Conservation (phyloP, 2,113 vertebrate species). For the Candoia aspera region DNA sequence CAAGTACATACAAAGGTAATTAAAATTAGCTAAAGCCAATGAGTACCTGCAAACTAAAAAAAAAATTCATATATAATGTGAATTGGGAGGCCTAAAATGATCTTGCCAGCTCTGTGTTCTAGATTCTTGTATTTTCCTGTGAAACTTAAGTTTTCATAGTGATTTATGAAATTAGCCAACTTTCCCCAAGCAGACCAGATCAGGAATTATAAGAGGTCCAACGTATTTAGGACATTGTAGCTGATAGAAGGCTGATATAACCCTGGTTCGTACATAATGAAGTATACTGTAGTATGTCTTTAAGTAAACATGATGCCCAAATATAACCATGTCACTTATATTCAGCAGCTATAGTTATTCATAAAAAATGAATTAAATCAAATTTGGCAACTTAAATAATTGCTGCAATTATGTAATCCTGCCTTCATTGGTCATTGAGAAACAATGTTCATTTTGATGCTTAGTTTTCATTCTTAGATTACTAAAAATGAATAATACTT, state of each 20-base stretch:
- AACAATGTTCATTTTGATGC: not conserved
- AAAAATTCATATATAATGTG: not conserved
- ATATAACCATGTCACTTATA: not conserved
- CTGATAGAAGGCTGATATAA: not conserved
- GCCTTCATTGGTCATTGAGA: not conserved
- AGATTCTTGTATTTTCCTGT: not conserved
- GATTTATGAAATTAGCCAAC: not conserved
- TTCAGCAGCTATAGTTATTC: not conserved
- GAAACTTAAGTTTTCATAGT: not conserved
- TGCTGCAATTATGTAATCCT: not conserved
- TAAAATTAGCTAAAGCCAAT: not conserved
- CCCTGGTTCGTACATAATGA: not conserved
- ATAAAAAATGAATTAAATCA: not conserved
- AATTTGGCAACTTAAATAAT: not conserved
- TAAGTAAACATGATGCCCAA: not conserved
- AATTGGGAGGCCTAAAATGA: not conserved
- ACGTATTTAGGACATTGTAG: not conserved
- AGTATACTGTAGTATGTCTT: not conserved
- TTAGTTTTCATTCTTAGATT: not conserved
- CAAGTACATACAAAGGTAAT: not conserved
- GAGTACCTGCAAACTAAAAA: not conserved
- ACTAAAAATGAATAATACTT: not conserved
- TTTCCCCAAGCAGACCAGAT: not conserved
- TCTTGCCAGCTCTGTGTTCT: not conserved
- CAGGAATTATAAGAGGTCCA: not conserved